Conservation (phyloP, 2,113 vertebrate genomes). For the Petromus typicus region DNA sequence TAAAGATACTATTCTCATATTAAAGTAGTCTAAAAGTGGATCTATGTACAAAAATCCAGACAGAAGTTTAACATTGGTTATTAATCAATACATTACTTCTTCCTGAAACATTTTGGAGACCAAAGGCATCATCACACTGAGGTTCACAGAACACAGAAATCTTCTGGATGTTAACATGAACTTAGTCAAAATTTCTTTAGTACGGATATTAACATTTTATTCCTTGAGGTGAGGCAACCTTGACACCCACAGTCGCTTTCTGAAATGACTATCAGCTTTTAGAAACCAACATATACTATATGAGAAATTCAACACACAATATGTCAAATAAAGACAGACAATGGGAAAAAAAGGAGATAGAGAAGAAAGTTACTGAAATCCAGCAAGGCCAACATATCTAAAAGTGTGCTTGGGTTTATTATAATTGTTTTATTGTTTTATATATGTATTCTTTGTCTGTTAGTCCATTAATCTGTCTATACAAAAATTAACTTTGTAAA, state of each 20-base stretch:
- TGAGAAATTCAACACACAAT: background rate
- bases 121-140: background rate
- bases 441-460: background rate
- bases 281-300: constrained; percentile 67
- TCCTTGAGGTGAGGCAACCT: background rate
- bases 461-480: background rate
- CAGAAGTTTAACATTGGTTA: background rate
- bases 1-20: background rate
- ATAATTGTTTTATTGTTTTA: background rate
- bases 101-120: background rate
- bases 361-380: background rate
- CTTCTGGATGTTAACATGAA: background rate
- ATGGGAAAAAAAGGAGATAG: background rate
- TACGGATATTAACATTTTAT: background rate
- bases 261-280: constrained; percentile 5
- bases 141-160: background rate
- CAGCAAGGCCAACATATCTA: background rate
- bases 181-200: constrained; percentile 43
- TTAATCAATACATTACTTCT: constrained; percentile 17
- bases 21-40: background rate
- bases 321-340: background rate
- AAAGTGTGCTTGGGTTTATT: background rate
- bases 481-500: background rate
- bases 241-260: background rate
- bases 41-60: background rate